phyloP scores from a whole-genome alignment of 2,113 vertebrate genomes.

The Lophura nycthemera region DNA sequence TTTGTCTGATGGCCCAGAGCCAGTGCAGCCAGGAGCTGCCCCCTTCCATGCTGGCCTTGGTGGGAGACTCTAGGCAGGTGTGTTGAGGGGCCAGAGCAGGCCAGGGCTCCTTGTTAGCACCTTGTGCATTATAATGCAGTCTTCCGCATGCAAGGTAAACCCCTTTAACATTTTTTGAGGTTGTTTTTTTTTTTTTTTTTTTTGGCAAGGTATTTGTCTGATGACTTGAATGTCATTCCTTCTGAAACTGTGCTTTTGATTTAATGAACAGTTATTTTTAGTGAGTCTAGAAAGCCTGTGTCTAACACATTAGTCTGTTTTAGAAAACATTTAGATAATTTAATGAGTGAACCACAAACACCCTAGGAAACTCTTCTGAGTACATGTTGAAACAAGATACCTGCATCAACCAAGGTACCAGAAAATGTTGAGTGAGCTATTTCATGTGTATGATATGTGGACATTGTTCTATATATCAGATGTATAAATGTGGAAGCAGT shows the following conservation, averaged over 20 bases:
- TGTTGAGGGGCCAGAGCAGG: background rate
- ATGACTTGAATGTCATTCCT: background rate
- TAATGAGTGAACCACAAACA: background rate
- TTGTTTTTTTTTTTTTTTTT: background rate
- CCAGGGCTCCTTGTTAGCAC: accelerated
- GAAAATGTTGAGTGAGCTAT: background rate
- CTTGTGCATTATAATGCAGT: accelerated
- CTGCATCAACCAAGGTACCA: background rate
- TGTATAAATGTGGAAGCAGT: background rate
- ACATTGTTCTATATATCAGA: background rate
- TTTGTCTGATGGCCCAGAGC: background rate
- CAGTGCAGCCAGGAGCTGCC: accelerated
- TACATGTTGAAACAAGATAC: background rate
- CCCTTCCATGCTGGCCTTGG: background rate
- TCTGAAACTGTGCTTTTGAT: background rate
- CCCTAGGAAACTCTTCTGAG: background rate
- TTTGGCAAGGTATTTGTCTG: background rate
- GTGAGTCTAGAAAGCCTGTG: background rate
- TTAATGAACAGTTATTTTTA: background rate
- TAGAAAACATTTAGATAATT: background rate
- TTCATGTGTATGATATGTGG: background rate
- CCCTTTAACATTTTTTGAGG: background rate
- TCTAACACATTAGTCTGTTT: background rate
- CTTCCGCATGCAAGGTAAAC: background rate
- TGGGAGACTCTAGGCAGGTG: accelerated